Evolutionary conservation across 2,888 invertebrate genomes (phyloP).

Genomic region (Drosophila quinaria): DNA sequence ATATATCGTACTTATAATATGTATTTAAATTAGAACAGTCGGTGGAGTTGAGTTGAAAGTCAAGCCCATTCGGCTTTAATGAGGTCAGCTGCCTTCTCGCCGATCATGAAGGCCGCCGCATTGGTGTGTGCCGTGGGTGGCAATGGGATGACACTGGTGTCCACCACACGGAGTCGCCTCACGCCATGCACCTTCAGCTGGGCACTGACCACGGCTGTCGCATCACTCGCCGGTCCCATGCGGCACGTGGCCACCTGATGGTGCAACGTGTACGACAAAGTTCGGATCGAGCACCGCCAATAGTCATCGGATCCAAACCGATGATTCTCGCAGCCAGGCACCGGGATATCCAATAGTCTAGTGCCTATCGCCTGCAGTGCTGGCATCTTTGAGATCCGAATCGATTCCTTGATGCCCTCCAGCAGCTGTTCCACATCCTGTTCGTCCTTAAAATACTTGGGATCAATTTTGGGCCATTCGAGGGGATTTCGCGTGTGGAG

Average conservation of each 20-base stretch:
- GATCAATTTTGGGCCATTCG: slow-evolving; percentile 88
- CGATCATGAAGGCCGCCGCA: slow-evolving; percentile 90
- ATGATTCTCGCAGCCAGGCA: slow-evolving; percentile 87
- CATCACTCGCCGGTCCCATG: slow-evolving; percentile 89
- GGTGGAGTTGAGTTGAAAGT: not conserved
- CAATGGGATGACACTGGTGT: slow-evolving; percentile 89
- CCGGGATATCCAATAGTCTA: slow-evolving; percentile 86
- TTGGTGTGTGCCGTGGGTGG: slow-evolving; percentile 89
- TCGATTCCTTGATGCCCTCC: slow-evolving; percentile 88
- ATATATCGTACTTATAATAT: not conserved
- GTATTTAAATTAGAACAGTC: slow-evolving; percentile 3
- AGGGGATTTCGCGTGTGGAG: slow-evolving; percentile 89
- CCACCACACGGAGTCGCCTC: slow-evolving; percentile 88
- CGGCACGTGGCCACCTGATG: slow-evolving; percentile 90
- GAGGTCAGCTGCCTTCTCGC: slow-evolving; percentile 90
- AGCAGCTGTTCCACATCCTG: slow-evolving; percentile 87
- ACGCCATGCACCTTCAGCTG: slow-evolving; percentile 88
- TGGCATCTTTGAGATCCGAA: slow-evolving; percentile 87
- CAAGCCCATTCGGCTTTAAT: slow-evolving; percentile 83
- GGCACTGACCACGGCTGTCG: slow-evolving; percentile 89
- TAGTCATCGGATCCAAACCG: slow-evolving; percentile 88
- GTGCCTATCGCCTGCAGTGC: slow-evolving; percentile 88
- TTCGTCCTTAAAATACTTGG: slow-evolving; percentile 87
- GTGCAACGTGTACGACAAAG: slow-evolving; percentile 88
- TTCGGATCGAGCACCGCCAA: slow-evolving; percentile 90